A percentile compares a stretch with the other conserved stretches of the same genome.
phyloP scores from a whole-genome alignment of 2,888 invertebrate genomes.

The Embidobia sp. region DNA sequence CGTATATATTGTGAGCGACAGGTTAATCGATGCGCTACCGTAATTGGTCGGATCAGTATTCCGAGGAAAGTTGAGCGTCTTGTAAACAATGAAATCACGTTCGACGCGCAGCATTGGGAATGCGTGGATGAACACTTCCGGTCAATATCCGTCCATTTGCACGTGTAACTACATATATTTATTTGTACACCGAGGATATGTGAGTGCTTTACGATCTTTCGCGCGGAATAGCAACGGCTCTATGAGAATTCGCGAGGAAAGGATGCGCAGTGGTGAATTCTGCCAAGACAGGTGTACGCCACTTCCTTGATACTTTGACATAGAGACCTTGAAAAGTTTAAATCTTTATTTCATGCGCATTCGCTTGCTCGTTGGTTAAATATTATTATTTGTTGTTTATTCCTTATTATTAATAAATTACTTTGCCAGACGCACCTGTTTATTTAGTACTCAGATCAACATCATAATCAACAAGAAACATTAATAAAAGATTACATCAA shows the following conservation, averaged over 20 bases:
- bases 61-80: conserved; percentile 65
- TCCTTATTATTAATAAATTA: too few species aligned
- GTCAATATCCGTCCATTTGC: conserved; percentile 69
- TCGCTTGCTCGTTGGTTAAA: too few species aligned
- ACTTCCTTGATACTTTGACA: conserved; percentile 44
- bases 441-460: too few species aligned
- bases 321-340: conserved; percentile 21
- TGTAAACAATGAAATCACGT: conserved; percentile 74
- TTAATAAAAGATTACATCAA: too few species aligned
- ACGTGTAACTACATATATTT: conserved; percentile 60
- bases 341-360: too few species aligned
- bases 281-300: conserved; percentile 16
- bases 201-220: conserved; percentile 52
- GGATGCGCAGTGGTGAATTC: conserved; percentile 13
- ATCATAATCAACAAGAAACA: too few species aligned
- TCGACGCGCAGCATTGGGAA: conserved; percentile 68
- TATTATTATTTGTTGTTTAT: too few species aligned
- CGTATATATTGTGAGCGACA: too few species aligned
- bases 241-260: conserved; percentile 43
- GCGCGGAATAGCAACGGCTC: conserved; percentile 25
- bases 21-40: conserved; percentile 59
- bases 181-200: conserved; percentile 39
- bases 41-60: conserved; percentile 69
- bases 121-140: conserved; percentile 74
- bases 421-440: too few species aligned